Evolutionary conservation across 2,113 vertebrate species (phyloP).

Genomic region (Podiceps cristatus): DNA sequence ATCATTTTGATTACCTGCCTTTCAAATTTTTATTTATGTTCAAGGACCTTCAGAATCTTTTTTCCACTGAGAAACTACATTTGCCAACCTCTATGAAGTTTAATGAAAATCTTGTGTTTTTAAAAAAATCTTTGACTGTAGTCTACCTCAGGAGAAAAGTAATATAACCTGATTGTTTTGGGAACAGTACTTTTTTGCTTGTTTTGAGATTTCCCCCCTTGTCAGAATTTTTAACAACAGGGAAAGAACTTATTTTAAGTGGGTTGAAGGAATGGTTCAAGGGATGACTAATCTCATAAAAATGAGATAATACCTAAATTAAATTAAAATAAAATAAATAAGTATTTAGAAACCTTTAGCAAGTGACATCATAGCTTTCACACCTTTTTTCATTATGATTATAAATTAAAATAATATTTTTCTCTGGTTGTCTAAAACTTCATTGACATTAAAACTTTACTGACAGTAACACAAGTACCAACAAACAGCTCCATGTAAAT

Average conservation of each 20-base stretch:
- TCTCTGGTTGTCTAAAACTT: background rate
- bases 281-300: background rate
- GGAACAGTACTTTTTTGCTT: background rate
- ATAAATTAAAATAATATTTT: background rate
- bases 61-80: background rate
- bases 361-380: background rate
- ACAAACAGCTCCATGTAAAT: background rate
- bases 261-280: background rate
- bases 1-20: background rate
- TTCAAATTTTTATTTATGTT: background rate
- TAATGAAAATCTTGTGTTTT: background rate
- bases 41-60: background rate
- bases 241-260: background rate
- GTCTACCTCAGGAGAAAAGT: background rate
- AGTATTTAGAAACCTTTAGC: background rate
- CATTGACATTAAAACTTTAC: background rate
- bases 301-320: background rate
- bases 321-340: background rate
- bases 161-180: background rate
- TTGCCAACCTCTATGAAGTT: background rate
- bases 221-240: background rate
- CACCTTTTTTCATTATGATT: background rate
- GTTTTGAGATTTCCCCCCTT: background rate
- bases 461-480: background rate
- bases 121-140: background rate